Base-by-base conservation (phyloP, 2,797 vertebrate genomes). In the Spea hammondii region DNA sequence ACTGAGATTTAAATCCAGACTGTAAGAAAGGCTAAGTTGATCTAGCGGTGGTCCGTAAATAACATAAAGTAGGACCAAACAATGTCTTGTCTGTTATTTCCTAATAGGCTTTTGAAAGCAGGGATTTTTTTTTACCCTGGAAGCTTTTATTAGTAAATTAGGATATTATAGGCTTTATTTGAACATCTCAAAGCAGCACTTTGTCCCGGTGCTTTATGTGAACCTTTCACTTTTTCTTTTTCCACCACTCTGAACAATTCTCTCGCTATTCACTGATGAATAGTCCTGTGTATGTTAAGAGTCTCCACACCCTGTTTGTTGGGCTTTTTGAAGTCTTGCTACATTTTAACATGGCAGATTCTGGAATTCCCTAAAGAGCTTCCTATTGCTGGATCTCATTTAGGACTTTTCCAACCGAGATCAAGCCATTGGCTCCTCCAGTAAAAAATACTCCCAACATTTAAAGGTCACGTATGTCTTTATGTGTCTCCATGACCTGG, bases 191-290 rank as follows among this genome's bases (percentile, higher is more conserved):
- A 46, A 79, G 72, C 55, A 70, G 66, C 12, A 64, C 57, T 65
- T 70, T 75, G 57, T 74, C 57, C 11, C n/a, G 13, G 12, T 49
- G 50, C 59, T 75, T 74, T 44, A 70, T 47, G 66, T 59, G 53
- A 59, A 51, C 64, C 70, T 75, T 54, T 70, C 9, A 55, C 59
- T 50, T 57, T 13, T 70, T 79, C 14, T 55, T 66, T 32, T 65
- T 75, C 32, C 66, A 74, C 72, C 13, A 44, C 44, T 14, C 5
- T 17, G 44, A 79, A 75, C 72, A 65, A 65, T 74, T 70, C 51
- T 5, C 65, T 75, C 51, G 51, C 69, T 77, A 68, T 81, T 60
- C 44, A 76, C 72, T 77, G 57, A 77, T 72, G 79, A 81, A 81
- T 81, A 81, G 79, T 62, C 74, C 64, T 77, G 74, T 81, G 79